These are phyloP conservation scores for Tachuris rubrigastra DNA, from an alignment of 2,113 vertebrate species.

Conservation along the genomic window DNA sequence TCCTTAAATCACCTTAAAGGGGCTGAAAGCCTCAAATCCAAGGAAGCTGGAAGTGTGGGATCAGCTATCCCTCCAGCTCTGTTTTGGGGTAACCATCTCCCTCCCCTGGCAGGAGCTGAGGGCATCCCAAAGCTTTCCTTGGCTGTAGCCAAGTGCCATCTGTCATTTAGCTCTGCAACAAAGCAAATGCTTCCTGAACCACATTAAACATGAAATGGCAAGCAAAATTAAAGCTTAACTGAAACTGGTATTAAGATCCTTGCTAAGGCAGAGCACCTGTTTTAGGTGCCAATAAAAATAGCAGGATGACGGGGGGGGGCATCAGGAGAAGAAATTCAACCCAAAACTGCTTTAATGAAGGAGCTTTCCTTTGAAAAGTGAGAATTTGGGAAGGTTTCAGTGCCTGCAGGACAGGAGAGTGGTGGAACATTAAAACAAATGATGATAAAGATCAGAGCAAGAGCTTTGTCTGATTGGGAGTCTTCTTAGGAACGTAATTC, in stretches of 20 bases:
- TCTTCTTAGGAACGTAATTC: neutral
- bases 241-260: neutral
- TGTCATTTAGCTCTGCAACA: neutral
- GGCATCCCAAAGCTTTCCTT: neutral
- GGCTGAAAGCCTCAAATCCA: neutral
- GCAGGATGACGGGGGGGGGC: neutral
- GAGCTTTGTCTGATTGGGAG: neutral
- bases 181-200: neutral
- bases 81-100: neutral
- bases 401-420: neutral
- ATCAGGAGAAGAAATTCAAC: neutral
- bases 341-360: neutral
- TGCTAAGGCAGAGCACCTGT: constrained; percentile 18
- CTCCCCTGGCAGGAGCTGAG: neutral
- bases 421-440: neutral
- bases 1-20: neutral
- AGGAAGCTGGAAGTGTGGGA: neutral
- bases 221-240: neutral
- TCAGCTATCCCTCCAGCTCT: neutral
- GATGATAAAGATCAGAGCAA: neutral
- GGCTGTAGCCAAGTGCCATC: neutral
- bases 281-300: neutral
- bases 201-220: neutral
- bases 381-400: neutral
- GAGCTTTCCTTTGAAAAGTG: neutral